These are phyloP conservation scores for Parauchenoglanis punctatus DNA, from an alignment of 2,797 vertebrate genomes.

Conservation along the genomic window DNA sequence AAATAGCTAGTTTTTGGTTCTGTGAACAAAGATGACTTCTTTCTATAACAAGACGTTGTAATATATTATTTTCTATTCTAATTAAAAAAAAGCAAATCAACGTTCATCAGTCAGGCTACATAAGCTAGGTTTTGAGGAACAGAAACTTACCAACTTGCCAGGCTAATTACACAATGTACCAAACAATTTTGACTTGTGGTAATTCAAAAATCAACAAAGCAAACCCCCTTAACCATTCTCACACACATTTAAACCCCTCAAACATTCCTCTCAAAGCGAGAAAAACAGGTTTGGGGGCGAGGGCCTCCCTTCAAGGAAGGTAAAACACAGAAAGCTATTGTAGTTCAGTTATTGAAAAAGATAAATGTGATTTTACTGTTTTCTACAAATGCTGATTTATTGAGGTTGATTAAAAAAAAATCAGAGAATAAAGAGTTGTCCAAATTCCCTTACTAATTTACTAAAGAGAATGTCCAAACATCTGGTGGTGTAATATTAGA, in stretches of 20 bases:
- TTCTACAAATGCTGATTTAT: neutral
- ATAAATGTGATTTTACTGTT: neutral
- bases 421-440: neutral
- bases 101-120: too few relatives aligned
- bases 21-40: neutral
- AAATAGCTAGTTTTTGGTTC: neutral
- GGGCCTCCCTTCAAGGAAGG: neutral
- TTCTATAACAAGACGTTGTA: neutral
- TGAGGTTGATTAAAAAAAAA: neutral
- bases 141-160: neutral
- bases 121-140: neutral
- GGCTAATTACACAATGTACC: neutral
- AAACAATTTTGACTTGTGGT: neutral
- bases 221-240: neutral
- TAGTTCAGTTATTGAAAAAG: neutral
- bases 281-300: slow-evolving; percentile 21
- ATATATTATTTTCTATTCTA: neutral
- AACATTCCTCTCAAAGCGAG: slow-evolving; percentile 33
- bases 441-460: neutral
- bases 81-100: neutral
- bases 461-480: neutral
- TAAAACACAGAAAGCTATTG: neutral
- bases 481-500: neutral
- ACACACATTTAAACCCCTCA: slow-evolving; percentile 6
- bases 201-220: neutral